Percentiles rank a stretch among this genome's conserved stretches.
Evolutionary conservation across 2,113 vertebrate genomes (phyloP).

Genomic region (Gavialis gangeticus): DNA sequence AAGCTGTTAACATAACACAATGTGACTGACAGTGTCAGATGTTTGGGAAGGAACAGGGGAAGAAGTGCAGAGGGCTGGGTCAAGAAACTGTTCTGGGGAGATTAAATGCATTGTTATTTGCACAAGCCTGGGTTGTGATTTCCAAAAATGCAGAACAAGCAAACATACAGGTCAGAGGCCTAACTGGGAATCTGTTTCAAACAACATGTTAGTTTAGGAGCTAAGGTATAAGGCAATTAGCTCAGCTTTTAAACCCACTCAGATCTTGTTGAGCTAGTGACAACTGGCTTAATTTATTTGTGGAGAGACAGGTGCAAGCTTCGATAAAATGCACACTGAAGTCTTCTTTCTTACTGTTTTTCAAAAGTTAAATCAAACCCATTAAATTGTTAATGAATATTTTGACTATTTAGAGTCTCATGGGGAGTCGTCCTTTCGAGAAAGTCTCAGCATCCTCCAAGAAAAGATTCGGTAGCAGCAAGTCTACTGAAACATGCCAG

Average conservation of each 20-base stretch:
- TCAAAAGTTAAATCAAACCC: not conserved
- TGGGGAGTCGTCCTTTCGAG: too few species aligned
- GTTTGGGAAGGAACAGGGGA: not conserved
- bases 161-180: not conserved
- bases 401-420: not conserved
- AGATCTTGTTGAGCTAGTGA: not conserved
- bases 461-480: too few species aligned
- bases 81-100: not conserved
- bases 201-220: not conserved
- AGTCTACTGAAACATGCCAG: too few species aligned
- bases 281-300: not conserved
- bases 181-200: not conserved
- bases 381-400: not conserved
- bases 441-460: too few species aligned
- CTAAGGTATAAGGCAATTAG: not conserved
- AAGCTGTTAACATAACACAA: not conserved
- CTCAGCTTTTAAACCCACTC: not conserved
- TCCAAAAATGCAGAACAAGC: not conserved
- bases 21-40: rapidly evolving
- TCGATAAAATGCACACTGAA: not conserved
- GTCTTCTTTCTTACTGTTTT: not conserved
- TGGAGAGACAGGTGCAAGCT: not conserved
- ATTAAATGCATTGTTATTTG: not conserved
- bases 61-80: not conserved
- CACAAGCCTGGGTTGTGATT: not conserved